Conservation (phyloP, 2,888 invertebrate species). For the Drepanosiphum platanoidis region DNA sequence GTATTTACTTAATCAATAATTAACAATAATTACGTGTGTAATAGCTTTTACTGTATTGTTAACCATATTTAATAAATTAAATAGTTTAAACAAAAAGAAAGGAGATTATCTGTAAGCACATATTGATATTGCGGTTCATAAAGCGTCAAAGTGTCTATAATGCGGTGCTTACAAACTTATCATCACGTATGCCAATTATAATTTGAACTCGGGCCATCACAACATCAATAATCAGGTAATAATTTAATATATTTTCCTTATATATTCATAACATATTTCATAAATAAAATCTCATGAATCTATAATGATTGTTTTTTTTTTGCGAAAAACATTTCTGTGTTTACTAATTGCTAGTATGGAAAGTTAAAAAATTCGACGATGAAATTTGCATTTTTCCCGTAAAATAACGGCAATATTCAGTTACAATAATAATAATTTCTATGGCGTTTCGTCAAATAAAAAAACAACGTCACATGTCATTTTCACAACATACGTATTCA, state of each 20-base stretch:
- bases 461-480: neutral
- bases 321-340: neutral
- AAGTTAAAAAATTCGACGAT: neutral
- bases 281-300: neutral
- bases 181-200: neutral
- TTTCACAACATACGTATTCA: neutral
- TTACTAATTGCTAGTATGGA: neutral
- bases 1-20: no score
- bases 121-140: neutral
- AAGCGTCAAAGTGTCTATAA: neutral
- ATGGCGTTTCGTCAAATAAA: neutral
- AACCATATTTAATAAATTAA: neutral
- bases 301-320: neutral
- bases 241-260: neutral
- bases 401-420: neutral
- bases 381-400: neutral
- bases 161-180: slow-evolving; percentile 28
- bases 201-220: neutral
- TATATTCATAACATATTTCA: neutral
- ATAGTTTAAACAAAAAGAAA: neutral
- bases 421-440: neutral
- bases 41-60: neutral
- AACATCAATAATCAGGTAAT: neutral
- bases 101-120: neutral
- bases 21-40: neutral